Conservation (phyloP, 2,797 vertebrate species). For the Pelochelys cantorii region DNA sequence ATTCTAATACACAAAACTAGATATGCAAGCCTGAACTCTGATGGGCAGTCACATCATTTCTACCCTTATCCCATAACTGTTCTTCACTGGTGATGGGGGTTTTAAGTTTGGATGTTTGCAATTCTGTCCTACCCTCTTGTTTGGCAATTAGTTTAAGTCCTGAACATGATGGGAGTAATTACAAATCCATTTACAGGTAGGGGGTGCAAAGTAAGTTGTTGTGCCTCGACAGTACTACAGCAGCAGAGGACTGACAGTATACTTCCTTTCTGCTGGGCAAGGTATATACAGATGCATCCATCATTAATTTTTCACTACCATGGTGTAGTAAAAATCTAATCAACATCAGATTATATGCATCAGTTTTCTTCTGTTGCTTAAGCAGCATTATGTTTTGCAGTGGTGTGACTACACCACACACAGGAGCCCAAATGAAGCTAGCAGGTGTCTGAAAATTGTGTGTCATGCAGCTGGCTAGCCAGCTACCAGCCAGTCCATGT, state of each 20-base stretch:
- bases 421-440: not conserved
- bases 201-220: not conserved
- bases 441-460: not conserved
- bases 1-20: not conserved
- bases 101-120: not conserved
- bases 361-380: conserved; percentile 9
- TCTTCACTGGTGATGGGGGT: not conserved
- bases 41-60: not conserved
- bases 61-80: not conserved
- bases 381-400: not conserved
- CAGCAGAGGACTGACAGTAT: not conserved
- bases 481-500: not conserved
- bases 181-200: not conserved
- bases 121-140: not conserved
- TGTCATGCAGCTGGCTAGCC: not conserved
- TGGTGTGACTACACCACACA: not conserved
- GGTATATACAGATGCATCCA: not conserved
- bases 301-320: not conserved
- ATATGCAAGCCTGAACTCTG: not conserved
- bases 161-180: not conserved
- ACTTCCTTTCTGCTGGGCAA: not conserved
- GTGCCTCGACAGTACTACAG: not conserved
- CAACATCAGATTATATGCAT: not conserved
- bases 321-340: not conserved
- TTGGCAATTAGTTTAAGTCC: not conserved